Conservation (phyloP, 2,888 invertebrate genomes). For the Archips xylosteana region DNA sequence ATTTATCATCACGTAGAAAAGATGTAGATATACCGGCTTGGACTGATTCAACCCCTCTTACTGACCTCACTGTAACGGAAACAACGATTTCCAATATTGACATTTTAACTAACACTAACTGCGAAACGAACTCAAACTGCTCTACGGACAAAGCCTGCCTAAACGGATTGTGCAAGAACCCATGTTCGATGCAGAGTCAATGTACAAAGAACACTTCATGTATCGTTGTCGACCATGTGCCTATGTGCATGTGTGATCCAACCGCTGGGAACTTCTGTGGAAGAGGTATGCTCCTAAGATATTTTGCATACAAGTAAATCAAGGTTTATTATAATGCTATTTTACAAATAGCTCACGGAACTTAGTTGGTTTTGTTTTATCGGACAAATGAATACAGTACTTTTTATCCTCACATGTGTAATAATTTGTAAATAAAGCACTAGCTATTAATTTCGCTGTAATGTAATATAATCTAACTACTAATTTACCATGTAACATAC, state of each 20-base stretch:
- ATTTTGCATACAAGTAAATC: conserved; percentile 54
- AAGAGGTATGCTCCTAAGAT: conserved; percentile 85
- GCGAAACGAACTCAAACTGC: conserved; percentile 88
- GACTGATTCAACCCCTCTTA: conserved; percentile 68
- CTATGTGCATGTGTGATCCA: conserved; percentile 87
- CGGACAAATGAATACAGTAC: conserved; percentile 74
- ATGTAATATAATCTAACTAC: conserved; percentile 70
- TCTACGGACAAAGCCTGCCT: conserved; percentile 87
- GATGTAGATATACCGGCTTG: conserved; percentile 78
- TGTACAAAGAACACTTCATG: conserved; percentile 88
- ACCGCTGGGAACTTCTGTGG: conserved; percentile 86
- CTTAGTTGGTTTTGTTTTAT: conserved; percentile 63
- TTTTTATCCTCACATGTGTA: conserved; percentile 34
- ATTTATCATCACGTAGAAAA: conserved; percentile 75
- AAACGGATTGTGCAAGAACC: conserved; percentile 87
- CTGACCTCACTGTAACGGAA: conserved; percentile 76
- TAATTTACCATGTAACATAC: conserved; percentile 75
- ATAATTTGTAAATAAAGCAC: conserved; percentile 43
- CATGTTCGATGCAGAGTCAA: conserved; percentile 81
- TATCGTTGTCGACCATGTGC: conserved; percentile 87
- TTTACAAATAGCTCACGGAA: conserved; percentile 14
- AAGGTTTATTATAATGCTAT: conserved; percentile 28
- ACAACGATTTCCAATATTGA: conserved; percentile 54
- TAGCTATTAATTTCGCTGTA: conserved; percentile 18
- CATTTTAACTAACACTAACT: conserved; percentile 69